Percentiles rank a stretch among this genome's conserved stretches.
Evolutionary conservation across 2,888 invertebrate genomes (phyloP).

Genomic region (Brenthis ino): DNA sequence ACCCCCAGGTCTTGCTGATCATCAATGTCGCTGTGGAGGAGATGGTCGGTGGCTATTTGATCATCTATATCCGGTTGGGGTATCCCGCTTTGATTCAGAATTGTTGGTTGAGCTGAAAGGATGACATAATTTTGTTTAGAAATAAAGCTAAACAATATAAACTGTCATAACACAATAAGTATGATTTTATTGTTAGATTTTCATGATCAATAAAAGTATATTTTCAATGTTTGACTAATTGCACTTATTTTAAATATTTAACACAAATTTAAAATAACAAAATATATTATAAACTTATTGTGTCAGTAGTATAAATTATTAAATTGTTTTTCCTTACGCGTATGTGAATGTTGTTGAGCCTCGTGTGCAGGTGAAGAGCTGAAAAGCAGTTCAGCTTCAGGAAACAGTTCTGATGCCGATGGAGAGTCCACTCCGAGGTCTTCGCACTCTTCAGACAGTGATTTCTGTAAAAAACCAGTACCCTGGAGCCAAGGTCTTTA

Average conservation of each 20-base stretch:
- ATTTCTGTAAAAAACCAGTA: slow-evolving; percentile 80
- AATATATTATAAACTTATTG: no score
- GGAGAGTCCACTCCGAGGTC: slow-evolving; percentile 90
- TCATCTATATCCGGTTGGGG: slow-evolving; percentile 72
- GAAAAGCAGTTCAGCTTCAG: slow-evolving; percentile 88
- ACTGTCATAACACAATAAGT: no score
- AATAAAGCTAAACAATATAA: no score
- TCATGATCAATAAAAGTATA: no score
- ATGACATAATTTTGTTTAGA: background rate
- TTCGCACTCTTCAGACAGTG: slow-evolving; percentile 89
- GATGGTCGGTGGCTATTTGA: slow-evolving; percentile 71
- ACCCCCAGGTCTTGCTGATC: slow-evolving; percentile 56
- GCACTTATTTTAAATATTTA: no score
- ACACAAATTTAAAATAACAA: no score
- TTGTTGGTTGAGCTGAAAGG: slow-evolving; percentile 62
- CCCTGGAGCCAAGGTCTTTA: slow-evolving; percentile 26
- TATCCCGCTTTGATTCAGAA: slow-evolving; percentile 54
- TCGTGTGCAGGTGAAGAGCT: slow-evolving; percentile 88
- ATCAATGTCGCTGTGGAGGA: slow-evolving; percentile 46
- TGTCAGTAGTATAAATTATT: background rate
- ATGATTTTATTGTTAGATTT: no score
- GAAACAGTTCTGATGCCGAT: slow-evolving; percentile 90
- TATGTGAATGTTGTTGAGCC: slow-evolving; percentile 54
- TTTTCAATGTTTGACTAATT: no score
- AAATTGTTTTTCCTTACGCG: slow-evolving; percentile 54